Base-by-base conservation (phyloP, 2,888 invertebrate genomes). In the Diabrotica balteata region DNA sequence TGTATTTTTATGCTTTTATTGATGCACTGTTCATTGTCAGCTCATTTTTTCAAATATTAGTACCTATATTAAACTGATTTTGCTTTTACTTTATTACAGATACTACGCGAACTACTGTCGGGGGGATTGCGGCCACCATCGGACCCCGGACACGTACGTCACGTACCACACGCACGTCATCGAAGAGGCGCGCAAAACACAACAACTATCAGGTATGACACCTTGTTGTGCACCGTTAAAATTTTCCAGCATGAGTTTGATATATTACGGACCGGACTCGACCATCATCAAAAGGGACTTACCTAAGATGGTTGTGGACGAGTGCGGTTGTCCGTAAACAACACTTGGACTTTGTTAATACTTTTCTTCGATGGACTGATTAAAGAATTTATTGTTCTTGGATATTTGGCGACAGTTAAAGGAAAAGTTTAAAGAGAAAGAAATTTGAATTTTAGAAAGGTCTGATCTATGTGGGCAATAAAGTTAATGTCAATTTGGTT, bases 231-330 rank as follows among this genome's bases (percentile, higher is more conserved):
- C 95, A 61, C 96, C 96, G 51, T 88, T 95, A 73, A 95, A 95
- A 84, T 95, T 96, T 86, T 94, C 95, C 67, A 91, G 94, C 82
- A 94, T 96, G 89, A 95, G 95, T 76, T 88, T 96, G 77, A 95
- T 96, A 82, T 96, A 96, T 86, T 95, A 94, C 86, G 95, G 95
- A 76, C 91, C 91, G 71, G 94, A 95, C 86, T 90, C 91, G 75
- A 93, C 92, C 86, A 95, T 96, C 84, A 94, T 96, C 84, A 96
- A 96, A 85, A 89, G 95, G 80, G 95, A 96, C 87, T 87, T 96
- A 83, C 96, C 96, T 75, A 95, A 96, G 88, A 96, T 96, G 96
- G 94, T 95, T 78, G 95, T 96, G 73, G 95, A 96, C 85, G 96
- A 96, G 87, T 96, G 96, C 86, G 96, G 95, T 78, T 96, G 96